A percentile compares a stretch with the other conserved stretches of the same genome.
These are phyloP conservation scores for Eupithecia tripunctaria DNA, from an alignment of 2,888 invertebrate genomes.

Conservation along the genomic window DNA sequence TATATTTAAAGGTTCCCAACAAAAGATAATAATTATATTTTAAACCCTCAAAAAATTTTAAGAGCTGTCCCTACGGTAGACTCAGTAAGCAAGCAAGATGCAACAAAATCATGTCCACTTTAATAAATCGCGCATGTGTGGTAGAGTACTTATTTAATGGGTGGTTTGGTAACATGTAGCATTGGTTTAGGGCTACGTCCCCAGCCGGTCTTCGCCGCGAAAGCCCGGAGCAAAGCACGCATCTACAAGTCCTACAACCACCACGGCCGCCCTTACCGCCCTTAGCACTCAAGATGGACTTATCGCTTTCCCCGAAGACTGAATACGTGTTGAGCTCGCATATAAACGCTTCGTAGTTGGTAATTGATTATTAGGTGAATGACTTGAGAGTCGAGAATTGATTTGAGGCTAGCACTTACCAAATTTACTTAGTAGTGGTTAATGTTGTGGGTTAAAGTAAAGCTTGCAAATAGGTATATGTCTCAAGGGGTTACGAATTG, in stretches of 20 bases:
- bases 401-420: slow-evolving; percentile 23
- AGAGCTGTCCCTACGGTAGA: not conserved
- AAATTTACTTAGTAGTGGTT: slow-evolving; percentile 14
- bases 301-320: slow-evolving; percentile 64
- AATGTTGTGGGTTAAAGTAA: not conserved
- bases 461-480: not conserved
- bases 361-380: slow-evolving; percentile 10
- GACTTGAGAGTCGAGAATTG: slow-evolving; percentile 6
- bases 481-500: not conserved
- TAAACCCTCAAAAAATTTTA: too few relatives aligned
- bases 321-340: slow-evolving; percentile 42
- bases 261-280: slow-evolving; percentile 46
- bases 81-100: slow-evolving; percentile 1
- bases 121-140: slow-evolving; percentile 18
- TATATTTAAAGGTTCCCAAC: not conserved
- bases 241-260: slow-evolving; percentile 38
- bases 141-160: slow-evolving; percentile 15
- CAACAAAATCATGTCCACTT: not conserved
- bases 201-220: slow-evolving; percentile 46
- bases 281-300: slow-evolving; percentile 44
- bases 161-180: slow-evolving; percentile 53
- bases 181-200: slow-evolving; percentile 62
- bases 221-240: slow-evolving; percentile 43
- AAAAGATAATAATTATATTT: too few relatives aligned
- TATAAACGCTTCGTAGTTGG: slow-evolving; percentile 25